phyloP scores from a whole-genome alignment of 2,797 vertebrate species.

The Malurus leucopterus region DNA sequence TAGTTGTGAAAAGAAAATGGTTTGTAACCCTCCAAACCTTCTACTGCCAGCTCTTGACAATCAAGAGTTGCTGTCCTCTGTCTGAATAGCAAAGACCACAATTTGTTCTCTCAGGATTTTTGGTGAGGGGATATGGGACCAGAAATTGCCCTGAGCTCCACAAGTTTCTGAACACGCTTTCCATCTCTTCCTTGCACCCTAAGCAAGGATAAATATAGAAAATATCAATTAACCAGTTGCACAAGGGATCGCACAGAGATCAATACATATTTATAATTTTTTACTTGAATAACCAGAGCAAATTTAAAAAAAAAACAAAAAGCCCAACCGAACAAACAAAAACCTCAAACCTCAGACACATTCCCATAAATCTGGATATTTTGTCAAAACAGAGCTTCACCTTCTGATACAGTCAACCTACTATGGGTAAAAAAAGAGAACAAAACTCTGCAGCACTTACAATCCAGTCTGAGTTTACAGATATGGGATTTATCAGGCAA shows the following conservation, averaged over 20 bases:
- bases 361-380: not conserved
- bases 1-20: not conserved
- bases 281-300: not conserved
- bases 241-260: not conserved
- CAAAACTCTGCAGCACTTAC: not conserved
- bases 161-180: not conserved
- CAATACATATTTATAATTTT: not conserved
- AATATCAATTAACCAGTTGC: not conserved
- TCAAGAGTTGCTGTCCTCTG: not conserved
- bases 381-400: not conserved
- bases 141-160: not conserved
- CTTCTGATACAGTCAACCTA: not conserved
- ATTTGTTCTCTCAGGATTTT: not conserved
- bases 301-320: not conserved
- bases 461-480: not conserved
- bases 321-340: not conserved
- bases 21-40: not conserved
- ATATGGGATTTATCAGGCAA: conserved; percentile 32
- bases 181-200: not conserved
- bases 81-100: not conserved
- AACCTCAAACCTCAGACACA: not conserved
- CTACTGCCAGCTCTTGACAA: not conserved
- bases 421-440: not conserved
- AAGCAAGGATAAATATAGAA: not conserved
- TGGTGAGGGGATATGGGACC: not conserved